These are phyloP conservation scores for Drosophila leonis DNA, from an alignment of 2,888 invertebrate genomes.

Conservation along the genomic window DNA sequence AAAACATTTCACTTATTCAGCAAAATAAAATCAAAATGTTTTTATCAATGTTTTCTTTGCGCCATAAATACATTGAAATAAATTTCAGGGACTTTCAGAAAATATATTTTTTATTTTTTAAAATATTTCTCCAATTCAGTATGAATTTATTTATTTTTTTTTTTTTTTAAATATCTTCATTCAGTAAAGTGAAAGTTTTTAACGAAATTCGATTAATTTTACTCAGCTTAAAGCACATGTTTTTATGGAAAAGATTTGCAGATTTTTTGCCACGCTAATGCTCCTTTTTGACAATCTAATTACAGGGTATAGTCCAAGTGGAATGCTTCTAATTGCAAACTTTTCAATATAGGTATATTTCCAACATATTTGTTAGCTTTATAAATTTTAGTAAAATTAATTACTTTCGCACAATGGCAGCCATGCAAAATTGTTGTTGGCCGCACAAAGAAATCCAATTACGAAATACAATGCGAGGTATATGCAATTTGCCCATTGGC, in stretches of 20 bases:
- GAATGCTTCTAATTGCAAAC: neutral
- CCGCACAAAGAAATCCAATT: constrained; percentile 55
- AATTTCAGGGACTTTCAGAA: neutral
- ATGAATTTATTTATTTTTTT: neutral
- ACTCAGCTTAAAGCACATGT: neutral
- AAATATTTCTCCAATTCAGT: neutral
- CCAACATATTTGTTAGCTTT: constrained; percentile 15
- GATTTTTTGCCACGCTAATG: neutral
- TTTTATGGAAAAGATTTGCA: neutral
- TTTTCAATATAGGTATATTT: constrained; percentile 24
- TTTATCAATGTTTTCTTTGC: neutral
- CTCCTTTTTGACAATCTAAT: neutral
- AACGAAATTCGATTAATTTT: neutral
- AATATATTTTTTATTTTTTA: neutral
- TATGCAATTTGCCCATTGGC: constrained; percentile 26
- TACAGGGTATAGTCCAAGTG: neutral
- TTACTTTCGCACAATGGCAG: constrained; percentile 33
- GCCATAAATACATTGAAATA: neutral
- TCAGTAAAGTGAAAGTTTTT: neutral
- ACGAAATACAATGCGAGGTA: constrained; percentile 17
- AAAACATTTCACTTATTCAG: neutral
- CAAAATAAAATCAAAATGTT: neutral
- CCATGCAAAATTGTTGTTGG: constrained; percentile 20
- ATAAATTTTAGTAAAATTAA: constrained; percentile 40
- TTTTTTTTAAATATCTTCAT: neutral